Base-by-base conservation (phyloP, 2,888 invertebrate species). In the Thumatha senex region DNA sequence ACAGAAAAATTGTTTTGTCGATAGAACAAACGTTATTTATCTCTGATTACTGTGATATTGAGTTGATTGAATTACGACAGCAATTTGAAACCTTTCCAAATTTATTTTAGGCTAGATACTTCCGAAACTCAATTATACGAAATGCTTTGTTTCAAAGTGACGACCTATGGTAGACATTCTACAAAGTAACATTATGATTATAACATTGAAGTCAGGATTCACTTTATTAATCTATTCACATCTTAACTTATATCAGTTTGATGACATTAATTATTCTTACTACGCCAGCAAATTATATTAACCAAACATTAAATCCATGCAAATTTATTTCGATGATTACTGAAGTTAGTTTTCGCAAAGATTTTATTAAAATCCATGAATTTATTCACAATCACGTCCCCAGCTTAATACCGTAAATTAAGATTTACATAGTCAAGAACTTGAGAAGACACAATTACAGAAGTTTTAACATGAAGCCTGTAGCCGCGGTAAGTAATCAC, bases 371-470 rank as follows among this genome's bases (percentile, higher is more conserved):
- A 57, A 53, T 54, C 38, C 48, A 58, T 57, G 18, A 58, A 59
- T 59, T 62, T 67, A 54, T 62, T 58, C 61, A 54, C 57, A 65
- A 69, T 70, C 65, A 61, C 67, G 53, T 54, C 61, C 60, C 63
- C 70, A 56, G 67, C 69, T 75, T 79, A 75, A 83, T 79, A 76
- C 69, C 70, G 66, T 75, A 80, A 84, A 87, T 85, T 80, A 79
- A 82, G 82, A 84, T 85, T 83, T 82, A 84, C 82, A 82, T 82
- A 82, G 76, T 80, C 78, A 70, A 83, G 83, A 87, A 84, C 77
- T 85, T 83, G 71, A 77, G 79, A 78, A 85, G 86, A 88, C 78
- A 82, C 83, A 84, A 87, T 87, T 87, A 87, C 80, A 81, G 75
- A 88, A 89, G 84, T 88, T 88, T 84, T 81, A 83, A 81, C 82